Evolutionary conservation across 1,140 invertebrate genomes (phyloP).

Genomic region (Brachionus asplanchnoidis): DNA sequence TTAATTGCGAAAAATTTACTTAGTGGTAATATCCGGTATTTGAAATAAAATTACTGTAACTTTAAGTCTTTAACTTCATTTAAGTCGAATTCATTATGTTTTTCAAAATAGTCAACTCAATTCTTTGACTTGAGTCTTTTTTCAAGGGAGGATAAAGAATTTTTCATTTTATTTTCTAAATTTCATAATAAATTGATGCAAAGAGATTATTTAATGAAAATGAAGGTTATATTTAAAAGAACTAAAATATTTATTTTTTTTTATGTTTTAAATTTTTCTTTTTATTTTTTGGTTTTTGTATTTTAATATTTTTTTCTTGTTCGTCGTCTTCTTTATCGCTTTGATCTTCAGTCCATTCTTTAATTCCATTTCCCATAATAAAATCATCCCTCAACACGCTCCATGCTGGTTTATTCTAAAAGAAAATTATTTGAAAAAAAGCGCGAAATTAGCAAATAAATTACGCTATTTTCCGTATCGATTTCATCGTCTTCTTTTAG

Average conservation of each 20-base stretch:
- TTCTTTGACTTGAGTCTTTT: no score
- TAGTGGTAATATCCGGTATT: no score
- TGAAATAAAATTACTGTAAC: no score
- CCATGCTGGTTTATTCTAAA: constrained; percentile 12
- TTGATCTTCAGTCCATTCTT: constrained; percentile 21
- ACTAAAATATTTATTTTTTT: neutral
- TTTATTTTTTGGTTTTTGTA: constrained; percentile 1
- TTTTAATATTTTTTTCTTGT: neutral
- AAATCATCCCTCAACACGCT: constrained; percentile 27
- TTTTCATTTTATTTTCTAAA: no score
- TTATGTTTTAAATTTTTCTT: constrained; percentile 13
- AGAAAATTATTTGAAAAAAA: neutral
- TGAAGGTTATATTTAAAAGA: neutral
- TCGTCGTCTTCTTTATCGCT: neutral
- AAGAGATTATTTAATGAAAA: neutral
- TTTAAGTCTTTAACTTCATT: no score
- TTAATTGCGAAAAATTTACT: no score
- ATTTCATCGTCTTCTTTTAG: constrained; percentile 8
- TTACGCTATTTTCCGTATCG: neutral
- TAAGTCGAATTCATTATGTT: no score
- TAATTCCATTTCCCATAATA: constrained; percentile 10
- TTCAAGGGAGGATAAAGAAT: no score
- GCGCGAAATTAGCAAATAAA: neutral
- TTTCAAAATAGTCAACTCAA: no score
- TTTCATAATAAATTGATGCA: no score